Conservation (phyloP, 1,140 invertebrate genomes). For the Drosophila kohkoa region DNA sequence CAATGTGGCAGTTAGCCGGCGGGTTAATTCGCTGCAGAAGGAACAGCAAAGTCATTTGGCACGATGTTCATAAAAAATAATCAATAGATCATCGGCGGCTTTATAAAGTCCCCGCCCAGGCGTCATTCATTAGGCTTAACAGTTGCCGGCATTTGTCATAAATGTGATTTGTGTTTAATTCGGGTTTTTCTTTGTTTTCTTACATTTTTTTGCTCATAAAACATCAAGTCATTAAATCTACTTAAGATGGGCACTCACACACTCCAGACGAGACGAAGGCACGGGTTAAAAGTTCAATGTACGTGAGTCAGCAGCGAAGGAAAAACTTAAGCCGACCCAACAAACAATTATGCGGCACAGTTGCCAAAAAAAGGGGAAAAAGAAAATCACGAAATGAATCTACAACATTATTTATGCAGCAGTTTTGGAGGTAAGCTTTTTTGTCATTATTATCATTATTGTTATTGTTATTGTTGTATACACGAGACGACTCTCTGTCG, state of each 20-base stretch:
- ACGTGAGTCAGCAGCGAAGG: slow-evolving; percentile 67
- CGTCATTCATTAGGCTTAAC: slow-evolving; percentile 18
- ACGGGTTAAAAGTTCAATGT: slow-evolving; percentile 80
- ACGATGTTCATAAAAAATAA: slow-evolving; percentile 58
- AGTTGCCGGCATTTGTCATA: slow-evolving; percentile 65
- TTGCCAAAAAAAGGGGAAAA: slow-evolving; percentile 50
- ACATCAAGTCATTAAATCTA: slow-evolving; percentile 75
- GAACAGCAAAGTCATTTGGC: slow-evolving; percentile 32
- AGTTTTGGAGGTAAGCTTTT: slow-evolving; percentile 58
- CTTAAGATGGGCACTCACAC: slow-evolving; percentile 68
- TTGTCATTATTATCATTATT: slow-evolving; percentile 61
- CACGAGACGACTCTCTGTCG: slow-evolving; percentile 26
- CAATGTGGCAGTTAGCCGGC: slow-evolving; percentile 34
- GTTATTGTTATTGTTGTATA: slow-evolving; percentile 29
- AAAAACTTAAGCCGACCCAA: slow-evolving; percentile 49
- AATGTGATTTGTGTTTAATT: slow-evolving; percentile 69
- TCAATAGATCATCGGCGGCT: slow-evolving; percentile 11
- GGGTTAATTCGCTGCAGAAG: neutral
- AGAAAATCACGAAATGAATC: slow-evolving; percentile 7
- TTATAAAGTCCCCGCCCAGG: slow-evolving; percentile 3
- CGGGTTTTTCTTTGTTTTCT: neutral
- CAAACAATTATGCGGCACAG: slow-evolving; percentile 71
- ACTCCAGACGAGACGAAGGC: slow-evolving; percentile 34
- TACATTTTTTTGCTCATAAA: slow-evolving; percentile 32
- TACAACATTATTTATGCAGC: slow-evolving; percentile 68